A percentile compares a stretch with the other conserved stretches of the same genome.
Conservation (phyloP, 2,797 vertebrate species). For the Galaxias olidus region DNA sequence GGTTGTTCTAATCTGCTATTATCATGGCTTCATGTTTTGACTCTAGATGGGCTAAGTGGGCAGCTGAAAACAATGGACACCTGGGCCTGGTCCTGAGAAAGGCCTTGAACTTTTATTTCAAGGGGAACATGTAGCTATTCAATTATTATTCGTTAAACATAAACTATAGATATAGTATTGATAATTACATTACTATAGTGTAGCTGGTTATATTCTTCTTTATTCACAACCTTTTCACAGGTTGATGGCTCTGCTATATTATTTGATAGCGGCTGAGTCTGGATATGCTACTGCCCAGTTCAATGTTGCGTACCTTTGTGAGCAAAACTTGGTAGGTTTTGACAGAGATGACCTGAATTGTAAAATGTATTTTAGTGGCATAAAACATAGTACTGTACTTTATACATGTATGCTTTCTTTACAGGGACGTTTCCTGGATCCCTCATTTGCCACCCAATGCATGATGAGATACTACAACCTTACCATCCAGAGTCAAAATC, state of each 20-base stretch:
- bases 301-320: slow-evolving; percentile 77
- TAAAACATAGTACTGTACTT: neutral
- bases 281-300: slow-evolving; percentile 78
- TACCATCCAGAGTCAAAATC: slow-evolving; percentile 65
- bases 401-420: slow-evolving; percentile 6
- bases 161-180: no score
- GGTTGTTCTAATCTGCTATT: neutral
- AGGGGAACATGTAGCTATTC: slow-evolving; percentile 67
- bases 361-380: neutral
- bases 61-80: slow-evolving; percentile 79
- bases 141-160: neutral
- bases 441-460: slow-evolving; percentile 59
- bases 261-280: slow-evolving; percentile 75
- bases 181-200: neutral
- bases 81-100: slow-evolving; percentile 72
- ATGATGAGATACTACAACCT: slow-evolving; percentile 79
- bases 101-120: slow-evolving; percentile 75
- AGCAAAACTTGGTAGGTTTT: slow-evolving; percentile 71
- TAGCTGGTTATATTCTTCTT: neutral
- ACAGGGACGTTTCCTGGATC: slow-evolving; percentile 65
- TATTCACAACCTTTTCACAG: slow-evolving; percentile 49
- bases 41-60: slow-evolving; percentile 80
- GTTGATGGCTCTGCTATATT: slow-evolving; percentile 73
- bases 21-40: slow-evolving; percentile 11
- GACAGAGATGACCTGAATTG: neutral